Conservation (phyloP, 2,888 invertebrate genomes). For the Prenolepis imparis region DNA sequence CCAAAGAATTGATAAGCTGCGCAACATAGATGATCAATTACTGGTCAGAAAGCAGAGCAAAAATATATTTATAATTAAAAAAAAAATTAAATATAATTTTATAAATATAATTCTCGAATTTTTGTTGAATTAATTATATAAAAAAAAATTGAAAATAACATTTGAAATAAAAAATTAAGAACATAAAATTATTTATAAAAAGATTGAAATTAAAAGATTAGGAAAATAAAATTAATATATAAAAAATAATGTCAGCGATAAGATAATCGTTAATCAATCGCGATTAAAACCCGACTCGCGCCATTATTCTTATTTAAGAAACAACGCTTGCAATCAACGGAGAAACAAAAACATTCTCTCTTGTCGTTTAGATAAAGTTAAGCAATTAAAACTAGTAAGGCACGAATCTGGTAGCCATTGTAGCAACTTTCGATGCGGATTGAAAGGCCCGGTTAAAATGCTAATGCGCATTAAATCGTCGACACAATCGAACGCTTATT, state of each 20-base stretch:
- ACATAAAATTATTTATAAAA: background rate
- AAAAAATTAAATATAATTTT: background rate
- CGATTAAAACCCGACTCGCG: background rate
- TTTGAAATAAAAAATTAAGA: background rate
- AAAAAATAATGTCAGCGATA: background rate
- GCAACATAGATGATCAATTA: background rate
- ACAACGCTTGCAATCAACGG: background rate
- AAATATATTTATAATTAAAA: background rate
- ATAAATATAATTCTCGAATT: background rate
- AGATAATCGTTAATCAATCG: slow-evolving; percentile 7
- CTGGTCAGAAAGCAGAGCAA: background rate
- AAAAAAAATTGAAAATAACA: background rate
- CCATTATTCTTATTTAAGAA: slow-evolving; percentile 8
- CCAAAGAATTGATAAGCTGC: background rate
- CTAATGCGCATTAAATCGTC: slow-evolving; percentile 61
- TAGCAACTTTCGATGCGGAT: slow-evolving; percentile 45
- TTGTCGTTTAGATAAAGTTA: slow-evolving; percentile 36
- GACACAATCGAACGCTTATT: slow-evolving; percentile 58
- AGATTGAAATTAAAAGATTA: background rate
- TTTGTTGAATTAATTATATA: background rate
- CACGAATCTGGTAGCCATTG: slow-evolving; percentile 27
- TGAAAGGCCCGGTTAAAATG: slow-evolving; percentile 58
- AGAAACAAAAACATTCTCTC: slow-evolving; percentile 6
- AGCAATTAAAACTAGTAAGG: slow-evolving; percentile 46
- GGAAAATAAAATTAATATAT: background rate